Conservation (phyloP, 2,113 vertebrate species). For the Eptesicus fuscus region DNA sequence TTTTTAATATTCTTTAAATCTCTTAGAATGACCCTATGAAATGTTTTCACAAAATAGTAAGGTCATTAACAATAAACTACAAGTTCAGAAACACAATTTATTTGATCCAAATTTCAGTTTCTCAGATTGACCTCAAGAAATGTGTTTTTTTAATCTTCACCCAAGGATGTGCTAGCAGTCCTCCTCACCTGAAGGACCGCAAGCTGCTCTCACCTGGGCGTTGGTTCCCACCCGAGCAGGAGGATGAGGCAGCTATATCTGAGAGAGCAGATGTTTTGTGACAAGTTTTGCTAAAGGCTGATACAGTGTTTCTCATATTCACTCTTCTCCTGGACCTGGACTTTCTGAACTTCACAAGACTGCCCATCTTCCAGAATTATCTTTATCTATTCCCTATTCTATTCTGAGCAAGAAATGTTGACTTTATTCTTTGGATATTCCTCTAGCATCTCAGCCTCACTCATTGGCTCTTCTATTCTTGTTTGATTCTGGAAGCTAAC, state of each 20-base stretch:
- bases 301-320: not conserved
- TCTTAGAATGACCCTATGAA: not conserved
- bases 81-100: not conserved
- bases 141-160: not conserved
- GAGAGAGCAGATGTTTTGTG: not conserved
- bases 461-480: not conserved
- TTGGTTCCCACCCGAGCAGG: not conserved
- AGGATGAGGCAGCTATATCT: not conserved
- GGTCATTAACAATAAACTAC: not conserved
- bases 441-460: not conserved
- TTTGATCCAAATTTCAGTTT: not conserved
- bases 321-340: not conserved
- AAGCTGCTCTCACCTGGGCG: not conserved
- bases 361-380: not conserved
- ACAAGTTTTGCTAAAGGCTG: not conserved
- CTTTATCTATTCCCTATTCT: not conserved
- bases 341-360: not conserved
- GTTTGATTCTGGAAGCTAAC: not conserved
- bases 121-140: not conserved
- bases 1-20: not conserved
- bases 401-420: not conserved
- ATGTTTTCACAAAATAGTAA: not conserved
- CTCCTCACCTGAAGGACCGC: not conserved
- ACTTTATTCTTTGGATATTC: not conserved
- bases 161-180: not conserved